Evolutionary conservation across 2,113 vertebrate species (phyloP).

Genomic region (Guaruba guarouba): DNA sequence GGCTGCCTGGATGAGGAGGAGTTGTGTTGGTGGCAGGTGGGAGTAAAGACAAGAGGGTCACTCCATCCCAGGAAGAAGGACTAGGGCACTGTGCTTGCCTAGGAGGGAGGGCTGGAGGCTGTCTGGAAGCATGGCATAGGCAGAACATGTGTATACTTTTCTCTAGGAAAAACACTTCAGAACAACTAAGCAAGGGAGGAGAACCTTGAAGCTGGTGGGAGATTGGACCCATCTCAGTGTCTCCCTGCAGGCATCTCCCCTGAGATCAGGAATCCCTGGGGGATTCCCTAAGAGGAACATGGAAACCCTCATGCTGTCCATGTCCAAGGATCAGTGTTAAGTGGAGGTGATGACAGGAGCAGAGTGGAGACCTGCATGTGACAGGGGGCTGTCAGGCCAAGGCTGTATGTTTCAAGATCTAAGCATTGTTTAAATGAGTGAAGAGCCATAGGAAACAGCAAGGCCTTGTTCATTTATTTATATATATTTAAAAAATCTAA

Average conservation of each 20-base stretch:
- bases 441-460: not conserved
- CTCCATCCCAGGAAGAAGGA: not conserved
- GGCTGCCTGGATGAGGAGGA: not conserved
- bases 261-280: not conserved
- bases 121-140: not conserved
- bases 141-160: not conserved
- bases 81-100: not conserved
- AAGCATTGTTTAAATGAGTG: not conserved
- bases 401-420: not conserved
- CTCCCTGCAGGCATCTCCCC: not conserved
- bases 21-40: not conserved
- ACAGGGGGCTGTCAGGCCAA: not conserved
- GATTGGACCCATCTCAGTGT: not conserved
- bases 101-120: not conserved
- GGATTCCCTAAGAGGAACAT: no score
- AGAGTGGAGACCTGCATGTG: not conserved
- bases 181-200: not conserved
- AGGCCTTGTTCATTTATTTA: not conserved
- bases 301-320: accelerated
- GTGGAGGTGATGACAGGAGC: not conserved
- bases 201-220: not conserved
- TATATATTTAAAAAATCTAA: not conserved
- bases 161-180: not conserved
- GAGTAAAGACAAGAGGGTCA: not conserved
- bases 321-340: not conserved